Base-by-base conservation (phyloP, 1,140 invertebrate genomes). In the Archivesica marissinica region DNA sequence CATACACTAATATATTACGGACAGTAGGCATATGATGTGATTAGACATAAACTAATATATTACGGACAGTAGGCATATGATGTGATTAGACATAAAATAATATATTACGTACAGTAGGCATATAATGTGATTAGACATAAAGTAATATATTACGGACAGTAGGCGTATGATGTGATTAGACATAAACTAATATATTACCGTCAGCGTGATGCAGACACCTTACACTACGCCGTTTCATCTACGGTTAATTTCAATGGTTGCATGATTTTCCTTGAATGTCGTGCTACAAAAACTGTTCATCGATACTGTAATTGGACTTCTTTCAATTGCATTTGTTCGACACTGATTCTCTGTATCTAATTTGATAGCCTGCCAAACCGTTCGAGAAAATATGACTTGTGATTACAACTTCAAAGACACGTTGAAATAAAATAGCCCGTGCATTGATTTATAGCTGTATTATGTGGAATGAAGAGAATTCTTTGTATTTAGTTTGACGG, bases 311-410 rank as follows among this genome's bases (percentile, higher is more conserved):
- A 64, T 64, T 64, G 59, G 59, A 35, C 20, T 33, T 35, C 30
- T 35, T 64, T 35, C 30, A 64, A 35, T 35, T 64, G 23, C 59
- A 64, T 35, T 64, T 64, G 59, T 72, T 50, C 66, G 30, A 13
- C 3, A 44, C 20, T 38, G 44, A 72, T 44, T 41, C 66, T 44
- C 7, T 35, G 66, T 44, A 47, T 44, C 66, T 28, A 72, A 44
- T 44, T 50, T 41, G 39, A 25, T 50, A 44, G 38, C 25, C 15
- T 72, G 20, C 20, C 39, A 44, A 72, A 23, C 39, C 38, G 66
- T 72, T 13, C 44, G 44, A n/a, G n/a, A 50, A 44, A 50, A 50
- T 72, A 72, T 72, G 66, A 72, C 66, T 44, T 41, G 66, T 41
- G 66, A 72, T 72, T 44, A 72, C 15, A 72, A 68, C 33, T 64